These are phyloP conservation scores for Onychomys arenicola DNA, from an alignment of 2,797 vertebrate genomes.

Conservation along the genomic window DNA sequence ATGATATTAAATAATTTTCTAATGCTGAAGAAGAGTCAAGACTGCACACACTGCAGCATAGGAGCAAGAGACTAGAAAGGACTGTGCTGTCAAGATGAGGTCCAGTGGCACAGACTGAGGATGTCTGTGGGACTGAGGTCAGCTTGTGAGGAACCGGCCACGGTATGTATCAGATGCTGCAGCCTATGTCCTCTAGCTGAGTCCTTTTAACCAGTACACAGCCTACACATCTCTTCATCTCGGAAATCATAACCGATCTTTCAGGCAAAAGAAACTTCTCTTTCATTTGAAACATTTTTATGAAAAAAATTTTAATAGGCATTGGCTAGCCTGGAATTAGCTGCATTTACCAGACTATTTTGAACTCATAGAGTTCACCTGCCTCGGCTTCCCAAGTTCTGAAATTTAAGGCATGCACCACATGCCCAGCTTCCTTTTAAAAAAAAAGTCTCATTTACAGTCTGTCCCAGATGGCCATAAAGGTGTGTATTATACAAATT, in stretches of 20 bases:
- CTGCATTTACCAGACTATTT: not conserved
- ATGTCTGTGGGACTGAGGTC: accelerated
- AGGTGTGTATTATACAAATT: not conserved
- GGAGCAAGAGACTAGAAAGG: not conserved
- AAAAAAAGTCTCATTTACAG: not conserved
- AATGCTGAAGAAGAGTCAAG: not conserved
- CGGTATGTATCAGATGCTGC: not conserved
- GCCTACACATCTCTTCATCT: not conserved
- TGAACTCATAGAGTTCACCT: not conserved
- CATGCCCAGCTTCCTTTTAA: not conserved
- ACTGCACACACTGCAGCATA: too few relatives aligned
- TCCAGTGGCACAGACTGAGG: not conserved
- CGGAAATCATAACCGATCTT: not conserved
- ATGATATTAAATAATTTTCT: not conserved
- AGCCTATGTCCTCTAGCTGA: not conserved
- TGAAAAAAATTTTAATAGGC: not conserved
- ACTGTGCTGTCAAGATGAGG: not conserved
- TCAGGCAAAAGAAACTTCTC: not conserved
- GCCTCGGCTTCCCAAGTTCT: not conserved
- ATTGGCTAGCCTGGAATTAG: not conserved
- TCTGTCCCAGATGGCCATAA: not conserved
- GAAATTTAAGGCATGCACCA: too few relatives aligned
- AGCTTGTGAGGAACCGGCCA: not conserved
- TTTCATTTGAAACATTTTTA: not conserved
- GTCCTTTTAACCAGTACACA: not conserved